Conservation (phyloP, 30 jellyfish, hydroid and myxozoan species). For the Sanderia malayensis region DNA sequence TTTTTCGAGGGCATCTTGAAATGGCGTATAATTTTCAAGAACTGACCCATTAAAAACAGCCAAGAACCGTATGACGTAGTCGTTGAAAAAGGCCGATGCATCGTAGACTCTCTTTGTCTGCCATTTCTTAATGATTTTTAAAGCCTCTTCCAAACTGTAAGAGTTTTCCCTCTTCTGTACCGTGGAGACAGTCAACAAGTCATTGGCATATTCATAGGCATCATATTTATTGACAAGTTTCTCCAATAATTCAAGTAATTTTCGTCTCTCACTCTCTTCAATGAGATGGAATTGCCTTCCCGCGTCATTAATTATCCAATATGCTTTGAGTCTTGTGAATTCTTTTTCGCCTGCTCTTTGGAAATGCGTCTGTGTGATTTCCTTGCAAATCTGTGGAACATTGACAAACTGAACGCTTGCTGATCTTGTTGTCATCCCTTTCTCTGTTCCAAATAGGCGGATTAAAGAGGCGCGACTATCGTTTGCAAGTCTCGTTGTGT, state of each 20-base stretch:
- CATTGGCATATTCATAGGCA: conserved; percentile 8
- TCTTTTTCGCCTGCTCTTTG: conserved; percentile 25
- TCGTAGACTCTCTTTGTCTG: neutral
- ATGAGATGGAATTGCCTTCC: conserved; percentile 10
- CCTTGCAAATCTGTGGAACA: conserved; percentile 20
- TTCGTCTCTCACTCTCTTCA: neutral
- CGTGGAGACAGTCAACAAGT: conserved; percentile 1
- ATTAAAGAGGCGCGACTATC: conserved; percentile 32
- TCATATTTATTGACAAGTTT: conserved; percentile 7
- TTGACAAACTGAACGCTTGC: neutral
- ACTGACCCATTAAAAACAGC: conserved; percentile 11
- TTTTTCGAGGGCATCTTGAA: conserved; percentile 1
- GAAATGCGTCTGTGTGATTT: conserved; percentile 10
- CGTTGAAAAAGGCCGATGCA: conserved; percentile 6
- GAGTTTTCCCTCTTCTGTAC: neutral
- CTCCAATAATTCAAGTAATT: conserved; percentile 5
- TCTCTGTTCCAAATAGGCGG: conserved; percentile 15
- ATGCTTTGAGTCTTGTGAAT: conserved; percentile 20
- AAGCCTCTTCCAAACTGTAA: conserved; percentile 14
- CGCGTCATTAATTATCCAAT: conserved; percentile 12
- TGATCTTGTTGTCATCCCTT: neutral
- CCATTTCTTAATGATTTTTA: neutral
- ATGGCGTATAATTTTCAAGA: neutral
- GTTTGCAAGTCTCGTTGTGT: conserved; percentile 30
- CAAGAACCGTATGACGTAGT: conserved; percentile 9